Evolutionary conservation across 2,888 invertebrate genomes (phyloP), one percentile per base, ranked within the genome.

Genomic region (Acanthopleura granulata): DNA sequence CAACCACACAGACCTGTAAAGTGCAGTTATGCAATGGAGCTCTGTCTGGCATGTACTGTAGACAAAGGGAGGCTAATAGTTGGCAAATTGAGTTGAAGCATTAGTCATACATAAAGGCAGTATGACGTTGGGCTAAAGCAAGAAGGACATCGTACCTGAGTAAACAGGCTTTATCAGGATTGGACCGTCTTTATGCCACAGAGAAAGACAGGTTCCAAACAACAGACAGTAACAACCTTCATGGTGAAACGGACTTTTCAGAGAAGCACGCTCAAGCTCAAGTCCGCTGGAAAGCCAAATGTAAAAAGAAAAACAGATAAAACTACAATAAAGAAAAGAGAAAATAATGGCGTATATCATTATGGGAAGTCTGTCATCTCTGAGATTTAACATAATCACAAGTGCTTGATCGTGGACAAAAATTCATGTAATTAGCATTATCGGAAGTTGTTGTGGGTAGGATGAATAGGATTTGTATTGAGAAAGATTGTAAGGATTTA

Each of bases 61-160:
- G 29, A 66, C 66, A 66, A 66, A 66, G 66, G 25, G 16, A 22
- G 16, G 22, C 25, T 66, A 66, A 66, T 66, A 25, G 66, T 22
- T 25, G 25, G 25, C 66, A 66, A 66, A 66, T 66, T 27, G 25
- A 66, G 66, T 22, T 25, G 16, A 25, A 66, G n/a, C 66, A 66
- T 66, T 66, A 66, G 66, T 66, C 66, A 66, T 66, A 66, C 66
- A 66, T 22, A 22, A 18, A 40, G 40, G 40, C 40, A 6, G 40
- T 40, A 40, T 40, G 40, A 57, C 57, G 18, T 57, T 12, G 22
- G 22, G 18, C n/a, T n/a, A 57, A 22, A 22, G 57, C 12, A 57
- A 57, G 57, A 12, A 57, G 22, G 57, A 18, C 57, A n/a, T 18
- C 57, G n/a, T 57, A 57, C 57, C 57, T 57, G 57, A 22, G 57